These are phyloP conservation scores for Alosa sapidissima DNA, from an alignment of 2,797 vertebrate species.

Conservation along the genomic window DNA sequence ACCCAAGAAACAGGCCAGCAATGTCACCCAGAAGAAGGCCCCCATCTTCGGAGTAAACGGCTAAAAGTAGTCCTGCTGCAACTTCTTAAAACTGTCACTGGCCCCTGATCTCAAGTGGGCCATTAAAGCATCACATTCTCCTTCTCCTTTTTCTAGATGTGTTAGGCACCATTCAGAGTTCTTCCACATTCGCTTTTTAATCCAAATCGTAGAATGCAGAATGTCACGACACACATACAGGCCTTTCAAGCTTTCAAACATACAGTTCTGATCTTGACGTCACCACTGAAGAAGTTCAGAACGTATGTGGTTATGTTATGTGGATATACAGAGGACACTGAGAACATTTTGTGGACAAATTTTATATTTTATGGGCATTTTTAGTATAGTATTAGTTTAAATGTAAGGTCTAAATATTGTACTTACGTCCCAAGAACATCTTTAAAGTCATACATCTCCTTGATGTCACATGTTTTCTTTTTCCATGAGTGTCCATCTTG, in stretches of 20 bases:
- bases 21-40: conserved; percentile 18
- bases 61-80: conserved; percentile 2
- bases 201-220: neutral
- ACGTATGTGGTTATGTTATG: neutral
- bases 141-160: neutral
- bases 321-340: neutral
- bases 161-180: neutral
- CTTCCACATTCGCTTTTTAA: neutral
- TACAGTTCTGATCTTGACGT: neutral
- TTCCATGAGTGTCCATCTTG: conserved; percentile 78
- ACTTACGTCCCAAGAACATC: conserved; percentile 82
- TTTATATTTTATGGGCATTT: neutral
- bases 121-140: neutral
- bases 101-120: conserved; percentile 7
- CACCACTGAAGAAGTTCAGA: neutral
- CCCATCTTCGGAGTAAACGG: conserved; percentile 6
- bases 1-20: conserved; percentile 20
- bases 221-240: too few species aligned
- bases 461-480: conserved; percentile 77
- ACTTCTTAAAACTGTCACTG: conserved; percentile 27
- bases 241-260: too few species aligned
- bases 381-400: neutral
- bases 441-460: conserved; percentile 81
- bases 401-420: conserved; percentile 6
- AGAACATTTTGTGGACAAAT: neutral